Base-by-base conservation (phyloP, 1,140 invertebrate genomes). In the Aphidius ervi region DNA sequence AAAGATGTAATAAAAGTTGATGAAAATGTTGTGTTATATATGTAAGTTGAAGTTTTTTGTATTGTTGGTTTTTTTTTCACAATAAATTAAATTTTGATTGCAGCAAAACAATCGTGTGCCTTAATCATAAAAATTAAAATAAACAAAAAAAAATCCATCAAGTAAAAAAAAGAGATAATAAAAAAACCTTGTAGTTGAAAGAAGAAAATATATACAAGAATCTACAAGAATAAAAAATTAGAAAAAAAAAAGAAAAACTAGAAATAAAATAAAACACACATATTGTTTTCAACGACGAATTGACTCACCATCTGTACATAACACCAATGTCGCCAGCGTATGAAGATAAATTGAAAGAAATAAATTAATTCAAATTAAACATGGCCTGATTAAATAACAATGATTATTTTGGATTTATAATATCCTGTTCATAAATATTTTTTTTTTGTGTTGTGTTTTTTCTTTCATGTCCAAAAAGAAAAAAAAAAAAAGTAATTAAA, bases 241-340 rank as follows among this genome's bases (percentile, higher is more conserved):
- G 37, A 58, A 47, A 7, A 23, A n/a, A 65, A 64, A 61, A 57
- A 68, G 68, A 65, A 62, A 62, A 64, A 71, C 60, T 69, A 66
- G 67, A 65, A 71, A 58, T 56, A 61, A 66, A 55, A 57, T 59
- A 64, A 60, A 63, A 58, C 63, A 72, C 67, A 74, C 64, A 65
- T 63, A 69, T 65, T 59, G 68, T 70, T 62, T 65, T 16, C 43
- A 56, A 56, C 57, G 50, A 61, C 63, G 58, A 59, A 65, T 54
- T 61, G 65, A 79, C 77, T 79, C 73, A 79, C 78, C 78, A 71
- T 79, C 77, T 79, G 69, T 63, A 63, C 23, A 61, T 65, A 73
- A 73, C 66, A 72, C 69, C 72, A 75, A 72, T 72, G 74, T 70
- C 66, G 71, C 70, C 75, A 73, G 71, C 73, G 71, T 66, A 74